These are phyloP conservation scores for Marronus borbonicus DNA, from an alignment of 2,888 invertebrate species.

Conservation along the genomic window DNA sequence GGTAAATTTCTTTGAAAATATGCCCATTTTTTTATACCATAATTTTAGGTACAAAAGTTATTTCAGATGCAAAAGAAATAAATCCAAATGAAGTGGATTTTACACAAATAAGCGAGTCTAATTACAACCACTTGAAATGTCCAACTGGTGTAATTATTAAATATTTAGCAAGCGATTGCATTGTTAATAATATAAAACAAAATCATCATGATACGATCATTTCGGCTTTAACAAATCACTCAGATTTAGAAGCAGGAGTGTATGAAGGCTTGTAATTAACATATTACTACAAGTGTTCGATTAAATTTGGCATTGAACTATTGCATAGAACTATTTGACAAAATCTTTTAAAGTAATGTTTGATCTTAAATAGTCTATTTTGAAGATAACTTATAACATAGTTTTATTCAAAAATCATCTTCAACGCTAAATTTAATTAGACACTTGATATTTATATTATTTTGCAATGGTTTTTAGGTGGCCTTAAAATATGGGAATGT, in stretches of 20 bases:
- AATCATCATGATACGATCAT: constrained; percentile 67
- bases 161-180: constrained; percentile 70
- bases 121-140: constrained; percentile 68
- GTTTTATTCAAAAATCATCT: too few relatives aligned
- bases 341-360: too few relatives aligned
- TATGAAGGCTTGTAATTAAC: constrained; percentile 79
- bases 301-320: not conserved
- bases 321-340: not conserved
- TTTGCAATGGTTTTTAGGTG: constrained; percentile 76
- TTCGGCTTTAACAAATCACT: constrained; percentile 77
- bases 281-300: too few relatives aligned
- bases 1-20: constrained; percentile 10
- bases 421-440: too few relatives aligned
- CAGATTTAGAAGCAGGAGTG: constrained; percentile 82
- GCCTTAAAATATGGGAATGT: constrained; percentile 97
- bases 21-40: not conserved
- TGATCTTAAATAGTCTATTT: too few relatives aligned
- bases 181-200: constrained; percentile 63
- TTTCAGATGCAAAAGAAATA: constrained; percentile 61
- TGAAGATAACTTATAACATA: too few relatives aligned
- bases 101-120: constrained; percentile 61
- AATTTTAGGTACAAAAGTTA: constrained; percentile 38
- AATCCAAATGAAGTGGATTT: constrained; percentile 57
- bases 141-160: constrained; percentile 71
- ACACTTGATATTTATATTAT: constrained; percentile 1